These are phyloP conservation scores for Orthosia gracilis DNA, from an alignment of 2,888 invertebrate genomes.

Conservation along the genomic window DNA sequence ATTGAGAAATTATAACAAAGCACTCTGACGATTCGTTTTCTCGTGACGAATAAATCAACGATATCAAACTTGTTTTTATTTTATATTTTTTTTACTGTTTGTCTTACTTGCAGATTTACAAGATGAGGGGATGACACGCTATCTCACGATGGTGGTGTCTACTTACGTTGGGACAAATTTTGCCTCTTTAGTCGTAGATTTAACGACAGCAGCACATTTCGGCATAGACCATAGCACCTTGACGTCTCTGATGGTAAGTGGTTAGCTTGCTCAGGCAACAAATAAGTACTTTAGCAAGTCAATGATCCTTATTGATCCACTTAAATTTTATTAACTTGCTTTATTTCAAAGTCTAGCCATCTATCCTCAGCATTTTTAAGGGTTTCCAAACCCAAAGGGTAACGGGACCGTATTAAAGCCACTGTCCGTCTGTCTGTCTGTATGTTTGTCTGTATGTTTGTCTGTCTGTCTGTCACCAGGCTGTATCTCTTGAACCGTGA, in stretches of 20 bases:
- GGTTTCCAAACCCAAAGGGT: no score
- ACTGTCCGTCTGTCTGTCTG: no score
- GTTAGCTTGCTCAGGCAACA: no score
- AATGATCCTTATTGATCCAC: not conserved
- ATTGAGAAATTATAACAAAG: not conserved
- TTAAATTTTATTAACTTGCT: not conserved
- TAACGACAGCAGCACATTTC: constrained; percentile 76
- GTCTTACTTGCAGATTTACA: constrained; percentile 67
- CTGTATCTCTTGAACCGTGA: no score
- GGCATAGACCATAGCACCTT: constrained; percentile 76
- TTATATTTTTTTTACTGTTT: not conserved
- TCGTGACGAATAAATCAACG: not conserved
- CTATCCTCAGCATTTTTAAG: no score
- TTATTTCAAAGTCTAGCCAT: not conserved
- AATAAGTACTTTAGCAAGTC: no score
- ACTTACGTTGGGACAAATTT: constrained; percentile 71
- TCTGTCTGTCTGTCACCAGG: no score
- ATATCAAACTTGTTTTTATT: no score
- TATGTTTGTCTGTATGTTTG: no score
- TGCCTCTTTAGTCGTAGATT: constrained; percentile 75
- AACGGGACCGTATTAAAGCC: no score
- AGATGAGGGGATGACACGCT: constrained; percentile 55
- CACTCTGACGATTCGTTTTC: not conserved
- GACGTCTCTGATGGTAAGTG: constrained; percentile 72
- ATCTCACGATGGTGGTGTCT: constrained; percentile 68